These are phyloP conservation scores for Campoplex nolae DNA, from an alignment of 2,888 invertebrate species.

Conservation along the genomic window DNA sequence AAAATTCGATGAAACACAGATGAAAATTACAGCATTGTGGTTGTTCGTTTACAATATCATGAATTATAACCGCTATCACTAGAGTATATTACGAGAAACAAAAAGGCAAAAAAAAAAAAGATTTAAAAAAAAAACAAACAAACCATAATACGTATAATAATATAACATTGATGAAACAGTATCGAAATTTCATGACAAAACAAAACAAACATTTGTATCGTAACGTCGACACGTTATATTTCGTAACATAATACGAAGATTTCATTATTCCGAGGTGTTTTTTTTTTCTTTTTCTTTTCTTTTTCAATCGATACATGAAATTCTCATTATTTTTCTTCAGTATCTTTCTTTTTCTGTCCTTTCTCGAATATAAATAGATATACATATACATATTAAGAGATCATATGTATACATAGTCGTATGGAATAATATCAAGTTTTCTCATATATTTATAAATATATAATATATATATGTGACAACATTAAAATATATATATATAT, in stretches of 20 bases:
- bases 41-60: constrained; percentile 73
- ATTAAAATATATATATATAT: constrained; percentile 6
- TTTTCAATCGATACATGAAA: neutral
- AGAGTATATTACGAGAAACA: constrained; percentile 60
- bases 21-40: constrained; percentile 59
- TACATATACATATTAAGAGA: constrained; percentile 67
- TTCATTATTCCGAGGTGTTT: constrained; percentile 30
- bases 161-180: constrained; percentile 64
- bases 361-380: constrained; percentile 56
- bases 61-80: constrained; percentile 60
- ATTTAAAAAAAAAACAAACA: constrained; percentile 28
- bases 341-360: constrained; percentile 56
- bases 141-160: constrained; percentile 59
- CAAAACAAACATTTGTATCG: constrained; percentile 72
- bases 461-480: constrained; percentile 37
- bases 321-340: constrained; percentile 12
- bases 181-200: constrained; percentile 67
- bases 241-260: constrained; percentile 59
- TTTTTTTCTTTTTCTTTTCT: neutral
- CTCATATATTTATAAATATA: constrained; percentile 54
- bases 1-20: constrained; percentile 44
- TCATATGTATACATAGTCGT: constrained; percentile 65
- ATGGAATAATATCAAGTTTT: constrained; percentile 62
- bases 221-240: constrained; percentile 64
- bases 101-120: constrained; percentile 14